Conservation (phyloP, 2,113 vertebrate species). For the Pelmatolapia mariae region DNA sequence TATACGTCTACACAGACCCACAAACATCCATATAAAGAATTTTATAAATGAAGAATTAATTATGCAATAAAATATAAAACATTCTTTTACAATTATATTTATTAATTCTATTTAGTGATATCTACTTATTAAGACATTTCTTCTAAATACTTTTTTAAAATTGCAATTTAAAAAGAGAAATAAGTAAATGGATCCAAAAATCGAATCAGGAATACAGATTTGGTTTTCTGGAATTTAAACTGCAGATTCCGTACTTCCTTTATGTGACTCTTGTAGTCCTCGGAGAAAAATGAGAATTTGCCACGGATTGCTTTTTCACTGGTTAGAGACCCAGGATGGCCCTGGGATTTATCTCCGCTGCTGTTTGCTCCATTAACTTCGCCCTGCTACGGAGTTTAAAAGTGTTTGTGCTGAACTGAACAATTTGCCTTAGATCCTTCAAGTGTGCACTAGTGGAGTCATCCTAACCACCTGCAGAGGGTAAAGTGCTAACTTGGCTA, state of each 20-base stretch:
- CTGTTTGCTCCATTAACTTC: neutral
- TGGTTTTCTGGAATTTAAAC: neutral
- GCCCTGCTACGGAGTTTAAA: neutral
- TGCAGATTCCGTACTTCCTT: neutral
- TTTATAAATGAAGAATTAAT: neutral
- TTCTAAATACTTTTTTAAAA: neutral
- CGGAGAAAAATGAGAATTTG: neutral
- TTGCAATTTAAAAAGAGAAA: neutral
- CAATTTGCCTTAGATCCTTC: neutral
- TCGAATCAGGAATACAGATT: fast-evolving
- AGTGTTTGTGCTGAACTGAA: neutral
- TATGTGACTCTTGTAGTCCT: neutral
- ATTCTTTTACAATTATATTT: neutral
- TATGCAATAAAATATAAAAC: neutral
- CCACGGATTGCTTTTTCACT: neutral
- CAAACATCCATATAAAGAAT: neutral
- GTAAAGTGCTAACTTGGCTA: neutral
- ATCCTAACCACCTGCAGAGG: neutral
- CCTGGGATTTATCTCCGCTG: neutral
- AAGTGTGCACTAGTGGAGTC: neutral
- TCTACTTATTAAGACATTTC: neutral
- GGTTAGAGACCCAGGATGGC: neutral
- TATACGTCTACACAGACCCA: neutral
- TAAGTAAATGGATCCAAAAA: neutral
- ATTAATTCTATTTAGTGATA: neutral